Conservation (phyloP, 2,888 invertebrate genomes). For the Colostygia pectinataria region DNA sequence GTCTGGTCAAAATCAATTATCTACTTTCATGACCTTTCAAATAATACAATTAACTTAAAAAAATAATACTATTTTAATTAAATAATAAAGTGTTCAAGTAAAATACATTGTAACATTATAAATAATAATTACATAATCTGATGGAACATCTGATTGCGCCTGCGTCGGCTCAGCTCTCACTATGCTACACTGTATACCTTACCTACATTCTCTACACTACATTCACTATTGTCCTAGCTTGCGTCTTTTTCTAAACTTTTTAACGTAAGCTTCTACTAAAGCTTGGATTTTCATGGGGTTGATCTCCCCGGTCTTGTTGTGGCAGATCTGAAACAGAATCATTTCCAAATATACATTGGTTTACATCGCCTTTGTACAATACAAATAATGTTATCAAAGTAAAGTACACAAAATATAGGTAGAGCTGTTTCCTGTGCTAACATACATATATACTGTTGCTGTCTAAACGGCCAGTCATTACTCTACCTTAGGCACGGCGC, state of each 20-base stretch:
- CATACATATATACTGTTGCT: too few species aligned
- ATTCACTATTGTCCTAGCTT: conserved; percentile 55
- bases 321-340: conserved; percentile 94
- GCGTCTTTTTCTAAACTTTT: conserved; percentile 88
- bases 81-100: conserved; percentile 64
- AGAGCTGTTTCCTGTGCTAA: too few species aligned
- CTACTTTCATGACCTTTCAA: not conserved
- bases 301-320: conserved; percentile 97
- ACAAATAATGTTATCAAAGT: too few species aligned
- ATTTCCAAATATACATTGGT: too few species aligned
- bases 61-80: conserved; percentile 54
- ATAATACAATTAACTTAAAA: conserved; percentile 28
- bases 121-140: conserved; percentile 74
- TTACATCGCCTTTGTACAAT: too few species aligned
- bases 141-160: conserved; percentile 41
- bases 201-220: conserved; percentile 18
- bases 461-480: too few species aligned
- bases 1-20: not conserved
- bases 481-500: conserved; percentile 98
- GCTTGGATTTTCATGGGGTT: conserved; percentile 97
- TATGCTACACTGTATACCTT: conserved; percentile 23
- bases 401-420: too few species aligned
- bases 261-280: conserved; percentile 96
- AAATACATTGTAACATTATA: conserved; percentile 69
- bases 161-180: not conserved